phyloP scores from a whole-genome alignment of 2,888 invertebrate genomes.

The Phymatocera aterrima region DNA sequence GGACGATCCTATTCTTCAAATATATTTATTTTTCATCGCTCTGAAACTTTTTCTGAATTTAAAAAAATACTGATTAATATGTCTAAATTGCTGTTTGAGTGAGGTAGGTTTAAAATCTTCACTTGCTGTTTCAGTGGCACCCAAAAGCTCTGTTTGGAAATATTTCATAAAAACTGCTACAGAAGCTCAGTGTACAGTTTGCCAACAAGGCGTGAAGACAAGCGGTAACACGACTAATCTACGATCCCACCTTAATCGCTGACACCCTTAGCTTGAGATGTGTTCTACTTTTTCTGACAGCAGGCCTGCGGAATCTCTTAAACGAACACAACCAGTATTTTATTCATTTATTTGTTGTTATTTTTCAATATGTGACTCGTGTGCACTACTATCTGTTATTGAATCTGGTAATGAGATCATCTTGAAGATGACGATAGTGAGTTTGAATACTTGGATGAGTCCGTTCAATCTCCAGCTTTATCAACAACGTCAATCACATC shows the following conservation, averaged over 20 bases:
- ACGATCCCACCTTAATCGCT: not conserved
- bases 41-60: too few species aligned
- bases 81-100: too few species aligned
- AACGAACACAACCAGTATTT: not conserved
- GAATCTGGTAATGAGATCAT: not conserved
- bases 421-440: not conserved
- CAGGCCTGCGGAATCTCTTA: not conserved
- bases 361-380: not conserved
- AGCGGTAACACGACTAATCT: not conserved
- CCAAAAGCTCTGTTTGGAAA: not conserved
- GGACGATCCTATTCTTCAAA: too few species aligned
- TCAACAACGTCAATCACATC: not conserved
- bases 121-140: not conserved
- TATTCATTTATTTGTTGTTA: not conserved
- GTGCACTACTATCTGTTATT: too few species aligned
- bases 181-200: not conserved
- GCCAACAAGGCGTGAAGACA: not conserved
- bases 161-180: not conserved
- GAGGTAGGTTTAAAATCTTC: too few species aligned
- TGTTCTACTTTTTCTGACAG: not conserved
- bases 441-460: not conserved
- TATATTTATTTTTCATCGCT: too few species aligned
- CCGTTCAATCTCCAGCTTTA: not conserved
- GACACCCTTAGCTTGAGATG: not conserved
- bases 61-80: too few species aligned